These are phyloP conservation scores for Trachelus troglodyta DNA, from an alignment of 2,888 invertebrate species.

Conservation along the genomic window DNA sequence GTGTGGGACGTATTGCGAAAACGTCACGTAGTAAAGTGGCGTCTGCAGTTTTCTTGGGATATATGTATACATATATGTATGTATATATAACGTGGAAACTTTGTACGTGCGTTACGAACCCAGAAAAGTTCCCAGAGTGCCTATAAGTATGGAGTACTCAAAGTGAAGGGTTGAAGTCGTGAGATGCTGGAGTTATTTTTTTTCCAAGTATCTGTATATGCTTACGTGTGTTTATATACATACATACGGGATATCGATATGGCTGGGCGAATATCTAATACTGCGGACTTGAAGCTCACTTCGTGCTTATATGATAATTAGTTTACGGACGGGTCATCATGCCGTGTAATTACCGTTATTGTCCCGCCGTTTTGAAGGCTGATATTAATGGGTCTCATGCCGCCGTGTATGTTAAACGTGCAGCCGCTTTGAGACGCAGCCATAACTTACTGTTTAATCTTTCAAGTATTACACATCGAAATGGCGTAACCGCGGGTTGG, in stretches of 20 bases:
- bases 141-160: background rate
- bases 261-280: constrained; percentile 14
- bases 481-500: no score
- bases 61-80: background rate
- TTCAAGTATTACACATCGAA: no score
- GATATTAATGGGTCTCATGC: background rate
- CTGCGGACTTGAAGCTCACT: constrained; percentile 6
- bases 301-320: constrained; percentile 7
- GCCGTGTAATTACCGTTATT: background rate
- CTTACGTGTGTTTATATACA: constrained; percentile 11
- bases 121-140: background rate
- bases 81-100: background rate
- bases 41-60: background rate
- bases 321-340: constrained; percentile 11
- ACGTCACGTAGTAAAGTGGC: background rate
- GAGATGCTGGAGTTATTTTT: background rate
- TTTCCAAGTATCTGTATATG: background rate
- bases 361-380: background rate
- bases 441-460: background rate
- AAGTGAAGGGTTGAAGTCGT: background rate
- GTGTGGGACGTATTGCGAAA: background rate
- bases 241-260: constrained; percentile 10
- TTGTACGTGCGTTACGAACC: background rate
- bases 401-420: background rate
- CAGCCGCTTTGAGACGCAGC: background rate